These are phyloP conservation scores for Cynopterus sphinx DNA, from an alignment of 2,797 vertebrate species.

Conservation along the genomic window DNA sequence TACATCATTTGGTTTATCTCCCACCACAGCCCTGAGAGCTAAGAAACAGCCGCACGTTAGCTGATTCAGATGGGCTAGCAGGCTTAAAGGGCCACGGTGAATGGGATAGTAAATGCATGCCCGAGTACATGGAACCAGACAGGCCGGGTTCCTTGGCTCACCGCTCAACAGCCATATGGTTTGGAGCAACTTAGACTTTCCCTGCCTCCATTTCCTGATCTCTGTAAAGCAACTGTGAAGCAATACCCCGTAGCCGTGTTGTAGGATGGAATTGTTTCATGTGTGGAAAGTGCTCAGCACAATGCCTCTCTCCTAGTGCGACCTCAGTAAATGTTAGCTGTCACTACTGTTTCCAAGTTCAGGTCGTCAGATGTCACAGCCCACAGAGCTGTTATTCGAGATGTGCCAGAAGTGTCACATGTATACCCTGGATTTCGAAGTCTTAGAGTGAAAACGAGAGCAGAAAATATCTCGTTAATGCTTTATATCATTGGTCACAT, in stretches of 20 bases:
- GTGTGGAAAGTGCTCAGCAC: neutral
- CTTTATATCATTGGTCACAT: neutral
- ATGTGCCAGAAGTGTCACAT: neutral
- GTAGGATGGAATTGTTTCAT: neutral
- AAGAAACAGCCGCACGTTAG: neutral
- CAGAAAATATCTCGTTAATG: neutral
- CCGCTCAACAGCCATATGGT: neutral
- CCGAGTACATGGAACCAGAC: neutral
- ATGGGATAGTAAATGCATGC: neutral
- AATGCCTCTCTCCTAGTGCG: neutral
- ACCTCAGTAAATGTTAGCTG: neutral
- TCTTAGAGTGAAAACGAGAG: neutral
- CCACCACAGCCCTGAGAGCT: neutral
- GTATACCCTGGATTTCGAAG: neutral
- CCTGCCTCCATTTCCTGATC: neutral
- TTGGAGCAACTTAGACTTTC: neutral
- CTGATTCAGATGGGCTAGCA: neutral
- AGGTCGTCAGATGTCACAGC: fast-evolving
- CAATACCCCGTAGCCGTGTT: neutral
- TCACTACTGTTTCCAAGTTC: neutral
- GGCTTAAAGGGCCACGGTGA: neutral
- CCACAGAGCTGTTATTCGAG: neutral
- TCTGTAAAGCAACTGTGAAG: neutral
- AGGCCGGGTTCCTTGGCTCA: neutral
- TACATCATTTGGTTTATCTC: neutral